Conservation (phyloP, 1,140 invertebrate genomes). For the Drosophila baimaii region DNA sequence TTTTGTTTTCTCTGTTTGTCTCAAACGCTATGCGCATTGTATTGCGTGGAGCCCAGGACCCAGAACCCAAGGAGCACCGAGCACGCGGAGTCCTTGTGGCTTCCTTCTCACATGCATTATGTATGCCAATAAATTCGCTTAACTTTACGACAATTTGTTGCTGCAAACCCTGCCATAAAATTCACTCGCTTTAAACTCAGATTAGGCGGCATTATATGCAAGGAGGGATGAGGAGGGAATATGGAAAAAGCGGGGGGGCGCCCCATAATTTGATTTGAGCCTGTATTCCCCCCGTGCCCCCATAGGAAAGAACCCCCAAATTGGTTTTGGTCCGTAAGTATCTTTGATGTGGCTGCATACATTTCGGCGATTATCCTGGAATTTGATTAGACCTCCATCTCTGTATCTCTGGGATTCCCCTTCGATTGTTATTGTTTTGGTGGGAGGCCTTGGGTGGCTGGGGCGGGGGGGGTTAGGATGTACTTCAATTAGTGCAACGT, state of each 20-base stretch:
- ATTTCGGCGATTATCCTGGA: conserved; percentile 63
- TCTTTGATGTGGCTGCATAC: conserved; percentile 62
- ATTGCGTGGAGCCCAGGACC: conserved; percentile 15
- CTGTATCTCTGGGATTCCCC: not conserved
- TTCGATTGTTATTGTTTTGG: conserved; percentile 49
- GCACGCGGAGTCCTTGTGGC: conserved; percentile 3
- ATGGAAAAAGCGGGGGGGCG: not conserved
- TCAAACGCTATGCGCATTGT: conserved; percentile 69
- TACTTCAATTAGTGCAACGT: conserved; percentile 74
- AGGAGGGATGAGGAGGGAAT: too few species aligned
- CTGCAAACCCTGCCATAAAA: conserved; percentile 74
- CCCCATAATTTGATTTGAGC: conserved; percentile 61
- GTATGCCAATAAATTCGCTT: conserved; percentile 83
- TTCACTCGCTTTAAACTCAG: conserved; percentile 51
- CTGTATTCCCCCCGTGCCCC: not conserved
- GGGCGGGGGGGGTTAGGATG: not conserved
- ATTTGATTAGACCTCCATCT: conserved; percentile 56
- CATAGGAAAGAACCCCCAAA: conserved; percentile 30
- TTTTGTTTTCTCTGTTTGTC: conserved; percentile 68
- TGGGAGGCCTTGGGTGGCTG: too few species aligned
- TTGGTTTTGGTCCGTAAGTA: conserved; percentile 50
- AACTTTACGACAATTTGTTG: conserved; percentile 83
- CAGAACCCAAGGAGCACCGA: not conserved
- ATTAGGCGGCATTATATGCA: conserved; percentile 21
- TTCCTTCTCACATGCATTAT: conserved; percentile 65